A percentile compares a stretch with the other conserved stretches of the same genome.
Evolutionary conservation across 2,113 vertebrate species (phyloP).

Genomic region (Brienomyrus brachyistius): DNA sequence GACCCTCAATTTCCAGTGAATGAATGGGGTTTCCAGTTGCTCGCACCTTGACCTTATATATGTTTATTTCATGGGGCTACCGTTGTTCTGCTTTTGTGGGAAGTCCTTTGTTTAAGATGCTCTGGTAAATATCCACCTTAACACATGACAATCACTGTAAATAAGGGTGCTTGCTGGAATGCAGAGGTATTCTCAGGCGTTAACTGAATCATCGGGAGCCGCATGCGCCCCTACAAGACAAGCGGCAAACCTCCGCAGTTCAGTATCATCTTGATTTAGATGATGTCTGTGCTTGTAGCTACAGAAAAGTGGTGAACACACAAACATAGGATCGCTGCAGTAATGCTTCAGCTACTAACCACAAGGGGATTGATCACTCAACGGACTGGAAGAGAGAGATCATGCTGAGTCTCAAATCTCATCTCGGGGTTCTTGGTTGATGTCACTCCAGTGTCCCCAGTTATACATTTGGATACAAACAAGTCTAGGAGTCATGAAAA

Average conservation of each 20-base stretch:
- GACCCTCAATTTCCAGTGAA: conserved; percentile 9
- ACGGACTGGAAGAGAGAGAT: background rate
- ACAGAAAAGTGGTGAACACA: background rate
- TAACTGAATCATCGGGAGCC: background rate
- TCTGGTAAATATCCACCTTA: background rate
- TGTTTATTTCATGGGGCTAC: too few species aligned
- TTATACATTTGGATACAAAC: background rate
- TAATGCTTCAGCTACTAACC: background rate
- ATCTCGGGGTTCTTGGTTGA: background rate
- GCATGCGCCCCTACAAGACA: background rate
- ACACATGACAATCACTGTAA: background rate
- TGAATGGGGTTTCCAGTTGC: background rate
- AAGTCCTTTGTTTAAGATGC: background rate
- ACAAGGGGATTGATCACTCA: background rate
- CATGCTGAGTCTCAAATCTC: background rate
- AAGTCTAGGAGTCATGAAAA: background rate
- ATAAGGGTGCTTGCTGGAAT: background rate
- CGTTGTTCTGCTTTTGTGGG: background rate
- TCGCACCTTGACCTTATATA: background rate
- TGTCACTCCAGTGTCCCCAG: background rate
- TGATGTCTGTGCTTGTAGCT: background rate
- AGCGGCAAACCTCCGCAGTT: background rate
- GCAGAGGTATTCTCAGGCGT: background rate
- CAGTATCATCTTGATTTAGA: background rate
- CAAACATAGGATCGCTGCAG: background rate